A percentile compares a stretch with the other conserved stretches of the same genome.
phyloP scores from a whole-genome alignment of 1,140 invertebrate species.

The Trialeurodes vaporariorum region DNA sequence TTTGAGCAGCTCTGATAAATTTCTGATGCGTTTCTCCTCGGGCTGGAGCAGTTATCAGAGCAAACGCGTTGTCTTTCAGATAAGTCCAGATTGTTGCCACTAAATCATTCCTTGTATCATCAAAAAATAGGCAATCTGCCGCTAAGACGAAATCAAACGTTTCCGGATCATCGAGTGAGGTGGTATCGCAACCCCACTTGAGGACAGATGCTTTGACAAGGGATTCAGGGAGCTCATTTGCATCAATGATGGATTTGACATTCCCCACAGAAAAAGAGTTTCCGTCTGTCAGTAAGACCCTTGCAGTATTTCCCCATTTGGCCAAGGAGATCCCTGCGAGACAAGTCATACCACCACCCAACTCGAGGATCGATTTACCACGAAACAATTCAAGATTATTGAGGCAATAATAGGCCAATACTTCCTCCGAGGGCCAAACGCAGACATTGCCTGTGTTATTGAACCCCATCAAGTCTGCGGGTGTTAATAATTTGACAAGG shows the following conservation, averaged over 20 bases:
- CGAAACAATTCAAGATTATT: constrained; percentile 51
- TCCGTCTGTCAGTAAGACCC: constrained; percentile 61
- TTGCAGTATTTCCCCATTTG: constrained; percentile 46
- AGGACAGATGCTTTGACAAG: constrained; percentile 34
- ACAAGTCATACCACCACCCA: constrained; percentile 79
- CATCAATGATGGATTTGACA: constrained; percentile 47
- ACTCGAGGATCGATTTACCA: constrained; percentile 55
- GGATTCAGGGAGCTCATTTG: constrained; percentile 46
- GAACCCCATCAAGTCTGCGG: constrained; percentile 64
- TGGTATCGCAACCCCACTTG: constrained; percentile 34
- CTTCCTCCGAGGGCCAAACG: constrained; percentile 82
- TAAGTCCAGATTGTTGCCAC: constrained; percentile 54
- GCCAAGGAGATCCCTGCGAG: constrained; percentile 62
- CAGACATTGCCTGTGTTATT: constrained; percentile 87
- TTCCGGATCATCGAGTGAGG: constrained; percentile 20
- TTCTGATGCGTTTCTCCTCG: constrained; percentile 56
- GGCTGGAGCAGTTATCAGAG: constrained; percentile 61
- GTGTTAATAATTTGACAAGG: constrained; percentile 46
- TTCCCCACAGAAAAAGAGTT: constrained; percentile 66
- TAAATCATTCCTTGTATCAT: constrained; percentile 57
- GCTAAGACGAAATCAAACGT: constrained; percentile 58
- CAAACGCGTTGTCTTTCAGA: constrained; percentile 50
- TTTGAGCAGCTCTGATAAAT: constrained; percentile 48
- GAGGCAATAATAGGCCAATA: constrained; percentile 60
- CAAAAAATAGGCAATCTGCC: constrained; percentile 75